A percentile compares a stretch with the other conserved stretches of the same genome.
Conservation (phyloP, 37 sponge, comb jelly and placozoan genomes). For the Lycopodina hypogea region DNA sequence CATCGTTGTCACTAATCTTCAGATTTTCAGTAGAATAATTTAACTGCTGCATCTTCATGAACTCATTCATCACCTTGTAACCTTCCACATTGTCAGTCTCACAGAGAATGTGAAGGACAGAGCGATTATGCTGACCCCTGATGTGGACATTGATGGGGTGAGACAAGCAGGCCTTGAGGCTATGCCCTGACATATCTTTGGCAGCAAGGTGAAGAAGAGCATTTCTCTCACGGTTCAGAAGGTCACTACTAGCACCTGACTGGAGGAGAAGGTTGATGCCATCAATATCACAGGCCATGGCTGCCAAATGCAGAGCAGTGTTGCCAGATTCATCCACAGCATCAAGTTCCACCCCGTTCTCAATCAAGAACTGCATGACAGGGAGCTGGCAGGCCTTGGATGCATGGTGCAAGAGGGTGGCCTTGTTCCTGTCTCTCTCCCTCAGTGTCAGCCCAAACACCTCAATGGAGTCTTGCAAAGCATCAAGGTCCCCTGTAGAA, state of each 20-base stretch:
- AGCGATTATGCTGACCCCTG: conserved; percentile 31
- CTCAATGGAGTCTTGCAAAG: conserved; percentile 29
- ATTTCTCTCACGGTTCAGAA: conserved; percentile 38
- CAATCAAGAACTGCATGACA: conserved; percentile 57
- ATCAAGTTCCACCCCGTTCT: conserved; percentile 48
- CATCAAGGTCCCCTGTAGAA: conserved; percentile 39
- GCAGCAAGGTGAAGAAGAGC: conserved; percentile 70
- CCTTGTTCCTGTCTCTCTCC: conserved; percentile 23
- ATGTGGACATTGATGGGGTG: background rate
- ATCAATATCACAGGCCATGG: conserved; percentile 10
- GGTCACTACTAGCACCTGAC: conserved; percentile 32
- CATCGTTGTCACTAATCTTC: conserved; percentile 71
- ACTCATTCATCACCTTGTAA: conserved; percentile 21
- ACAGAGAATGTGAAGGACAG: conserved; percentile 63
- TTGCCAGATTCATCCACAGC: conserved; percentile 61
- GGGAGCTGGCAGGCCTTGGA: conserved; percentile 40
- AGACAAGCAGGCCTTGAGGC: background rate
- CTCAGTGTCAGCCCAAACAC: conserved; percentile 31
- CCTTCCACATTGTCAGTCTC: conserved; percentile 65
- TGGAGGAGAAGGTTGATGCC: conserved; percentile 54
- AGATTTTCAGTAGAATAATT: conserved; percentile 9
- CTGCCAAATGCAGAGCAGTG: conserved; percentile 83
- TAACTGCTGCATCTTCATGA: background rate
- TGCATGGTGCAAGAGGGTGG: conserved; percentile 64
- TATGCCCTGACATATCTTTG: background rate